These are phyloP conservation scores for Nothoprocta perdicaria DNA, from an alignment of 2,113 vertebrate species.

Conservation along the genomic window DNA sequence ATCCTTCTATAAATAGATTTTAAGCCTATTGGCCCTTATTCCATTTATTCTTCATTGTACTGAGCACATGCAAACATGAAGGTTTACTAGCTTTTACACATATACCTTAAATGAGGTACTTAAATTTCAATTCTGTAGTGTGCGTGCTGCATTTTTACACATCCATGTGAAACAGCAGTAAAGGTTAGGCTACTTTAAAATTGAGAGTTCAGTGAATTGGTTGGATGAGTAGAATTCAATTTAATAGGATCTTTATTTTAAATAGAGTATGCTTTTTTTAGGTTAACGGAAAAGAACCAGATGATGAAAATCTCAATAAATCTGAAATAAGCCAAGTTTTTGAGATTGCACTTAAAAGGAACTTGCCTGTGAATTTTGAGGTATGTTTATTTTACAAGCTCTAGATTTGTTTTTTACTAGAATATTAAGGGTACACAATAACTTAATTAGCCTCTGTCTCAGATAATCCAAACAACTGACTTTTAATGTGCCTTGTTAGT, in stretches of 20 bases:
- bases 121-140: not conserved
- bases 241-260: conserved; percentile 66
- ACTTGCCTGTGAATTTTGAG: conserved; percentile 98
- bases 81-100: conserved; percentile 29
- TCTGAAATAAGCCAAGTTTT: conserved; percentile 99
- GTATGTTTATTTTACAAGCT: conserved; percentile 83
- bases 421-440: conserved; percentile 47
- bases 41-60: conserved; percentile 35
- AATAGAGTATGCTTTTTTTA: conserved; percentile 77
- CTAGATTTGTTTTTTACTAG: conserved; percentile 58
- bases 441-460: conserved; percentile 9
- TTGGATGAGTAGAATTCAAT: conserved; percentile 61
- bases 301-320: conserved; percentile 98
- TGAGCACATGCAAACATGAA: not conserved
- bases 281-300: conserved; percentile 90
- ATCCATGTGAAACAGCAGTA: not conserved
- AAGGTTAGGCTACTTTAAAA: conserved; percentile 22
- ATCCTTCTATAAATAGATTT: not conserved
- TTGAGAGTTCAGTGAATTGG: conserved; percentile 25
- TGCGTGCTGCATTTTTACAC: conserved; percentile 45
- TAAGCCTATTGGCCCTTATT: conserved; percentile 11
- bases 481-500: conserved; percentile 61
- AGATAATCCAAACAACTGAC: conserved; percentile 59
- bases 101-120: conserved; percentile 26
- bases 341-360: conserved; percentile 98